Evolutionary conservation across 2,888 invertebrate genomes (phyloP), one percentile per base, ranked within the genome.

Genomic region (Eueremaeus valkanovi): DNA sequence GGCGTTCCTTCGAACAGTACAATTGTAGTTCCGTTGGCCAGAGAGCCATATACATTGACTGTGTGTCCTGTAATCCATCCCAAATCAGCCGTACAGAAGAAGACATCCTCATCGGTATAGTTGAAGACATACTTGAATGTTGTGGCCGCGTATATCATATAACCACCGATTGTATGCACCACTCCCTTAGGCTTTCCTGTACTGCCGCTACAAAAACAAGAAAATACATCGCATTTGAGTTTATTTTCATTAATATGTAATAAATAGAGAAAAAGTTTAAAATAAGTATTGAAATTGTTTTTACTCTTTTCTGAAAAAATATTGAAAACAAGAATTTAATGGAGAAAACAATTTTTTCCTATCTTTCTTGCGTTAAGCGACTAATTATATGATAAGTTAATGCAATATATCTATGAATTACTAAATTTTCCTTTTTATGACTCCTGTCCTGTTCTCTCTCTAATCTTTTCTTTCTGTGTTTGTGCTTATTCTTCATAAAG

Each of bases 131-230:
- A 95, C 84, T 95, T 95, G 84, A 95, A 95, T 0, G 96, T 95
- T 1, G 93, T 90, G 0, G 94, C 91, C 0, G 92, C 91, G 83
- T 98, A 98, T 75, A 96, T 82, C 86, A 99, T 87, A 85, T 97
- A 99, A 0, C 99, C 99, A 0, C 89, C 97, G 0, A 92, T 91
- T 0, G 96, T 94, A 84, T 99, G 99, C 40, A 97, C 84, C 5
- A 99, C 96, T 24, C 98, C 99, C 83, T 99, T 99, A 0, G 99
- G 98, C 83, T 95, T 96, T 29, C 98, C 98, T 0, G 98, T 99
- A 0, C 96, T 97, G 0, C 95, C 95, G 81, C 87, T 87, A 81
- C 9, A 21, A 18, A 45, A 8, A 11, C 13, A 21, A 72, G n/a
- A n/a, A n/a, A n/a, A n/a, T n/a, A 11, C 3, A 63, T 63, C 27